Evolutionary conservation across 2,113 vertebrate species (phyloP).

Genomic region (Odobenus rosmarus): DNA sequence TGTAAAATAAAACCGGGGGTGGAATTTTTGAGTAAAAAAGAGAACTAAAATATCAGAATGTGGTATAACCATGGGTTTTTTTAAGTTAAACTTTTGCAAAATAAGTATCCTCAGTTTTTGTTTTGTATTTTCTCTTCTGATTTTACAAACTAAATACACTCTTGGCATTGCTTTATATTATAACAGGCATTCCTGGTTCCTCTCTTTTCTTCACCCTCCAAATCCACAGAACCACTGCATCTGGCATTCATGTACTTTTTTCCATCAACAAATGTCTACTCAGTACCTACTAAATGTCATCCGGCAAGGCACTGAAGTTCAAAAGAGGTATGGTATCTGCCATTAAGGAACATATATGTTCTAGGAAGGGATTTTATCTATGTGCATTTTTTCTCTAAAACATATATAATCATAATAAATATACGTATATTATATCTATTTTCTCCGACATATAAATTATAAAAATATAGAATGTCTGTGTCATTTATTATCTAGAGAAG

Average conservation of each 20-base stretch:
- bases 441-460: neutral
- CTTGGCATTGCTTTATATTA: neutral
- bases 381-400: neutral
- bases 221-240: neutral
- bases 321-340: neutral
- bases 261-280: neutral
- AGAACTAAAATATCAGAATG: neutral
- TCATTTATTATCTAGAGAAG: neutral
- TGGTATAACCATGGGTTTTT: neutral
- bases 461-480: neutral
- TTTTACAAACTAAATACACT: neutral
- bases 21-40: neutral
- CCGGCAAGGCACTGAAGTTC: neutral
- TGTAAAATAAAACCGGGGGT: neutral
- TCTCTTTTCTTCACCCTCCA: neutral
- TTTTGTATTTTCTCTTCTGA: neutral
- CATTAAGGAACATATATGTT: neutral
- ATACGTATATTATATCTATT: neutral
- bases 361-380: neutral
- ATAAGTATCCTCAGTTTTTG: neutral
- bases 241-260: neutral
- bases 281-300: neutral
- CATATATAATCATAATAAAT: neutral
- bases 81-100: neutral
- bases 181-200: neutral